A percentile compares a stretch with the other conserved stretches of the same genome.
Conservation (phyloP, 2,797 vertebrate genomes). For the Borostomias antarcticus region DNA sequence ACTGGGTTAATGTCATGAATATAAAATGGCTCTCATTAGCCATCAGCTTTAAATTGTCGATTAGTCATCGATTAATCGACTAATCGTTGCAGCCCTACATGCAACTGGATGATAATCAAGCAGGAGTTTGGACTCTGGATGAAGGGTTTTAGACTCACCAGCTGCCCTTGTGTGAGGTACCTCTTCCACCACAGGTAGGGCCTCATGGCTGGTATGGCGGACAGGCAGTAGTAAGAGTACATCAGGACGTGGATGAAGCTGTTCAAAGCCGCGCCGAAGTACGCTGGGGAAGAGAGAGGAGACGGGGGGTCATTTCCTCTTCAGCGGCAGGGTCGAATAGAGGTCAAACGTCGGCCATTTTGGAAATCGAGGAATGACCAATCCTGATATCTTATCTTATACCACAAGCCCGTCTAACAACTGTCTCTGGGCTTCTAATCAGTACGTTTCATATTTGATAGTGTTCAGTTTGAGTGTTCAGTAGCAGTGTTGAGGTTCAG, state of each 20-base stretch:
- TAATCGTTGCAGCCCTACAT: background rate
- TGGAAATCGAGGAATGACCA: background rate
- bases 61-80: too few species aligned
- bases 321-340: background rate
- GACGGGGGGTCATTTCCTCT: too few species aligned
- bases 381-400: background rate
- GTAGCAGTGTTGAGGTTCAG: too few species aligned
- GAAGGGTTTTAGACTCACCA: conserved; percentile 92
- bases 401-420: background rate
- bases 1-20: too few species aligned
- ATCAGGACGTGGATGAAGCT: conserved; percentile 97
- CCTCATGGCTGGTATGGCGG: conserved; percentile 88
- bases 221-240: conserved; percentile 97
- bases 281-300: conserved; percentile 87
- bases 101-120: background rate
- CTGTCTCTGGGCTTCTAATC: background rate
- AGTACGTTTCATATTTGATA: background rate
- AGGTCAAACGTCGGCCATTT: background rate
- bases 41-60: too few species aligned
- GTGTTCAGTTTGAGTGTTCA: too few species aligned
- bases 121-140: too few species aligned
- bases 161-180: conserved; percentile 97
- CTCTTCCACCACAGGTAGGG: conserved; percentile 99
- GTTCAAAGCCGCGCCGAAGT: conserved; percentile 92
- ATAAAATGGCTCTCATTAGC: too few species aligned